Percentiles rank a stretch among this genome's conserved stretches.
These are phyloP conservation scores for Xanthorhoe designata DNA, from an alignment of 2,888 invertebrate species.

Conservation along the genomic window DNA sequence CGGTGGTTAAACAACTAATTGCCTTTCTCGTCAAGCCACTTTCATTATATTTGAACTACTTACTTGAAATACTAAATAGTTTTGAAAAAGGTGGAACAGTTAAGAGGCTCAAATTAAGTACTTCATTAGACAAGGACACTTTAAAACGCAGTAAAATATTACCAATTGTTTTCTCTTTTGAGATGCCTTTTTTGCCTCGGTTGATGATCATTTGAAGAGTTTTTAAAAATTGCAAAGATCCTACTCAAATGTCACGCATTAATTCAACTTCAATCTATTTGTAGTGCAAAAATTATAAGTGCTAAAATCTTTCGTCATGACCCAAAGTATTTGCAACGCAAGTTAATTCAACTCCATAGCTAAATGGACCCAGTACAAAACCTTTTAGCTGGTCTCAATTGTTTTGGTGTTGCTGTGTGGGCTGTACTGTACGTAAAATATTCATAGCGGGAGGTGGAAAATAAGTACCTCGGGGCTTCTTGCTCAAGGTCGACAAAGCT, in stretches of 20 bases:
- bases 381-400: constrained; percentile 37
- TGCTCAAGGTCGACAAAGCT: constrained; percentile 14
- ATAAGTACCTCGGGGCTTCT: constrained; percentile 19
- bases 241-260: not conserved
- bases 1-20: constrained; percentile 33
- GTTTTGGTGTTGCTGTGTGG: constrained; percentile 36
- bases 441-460: constrained; percentile 36
- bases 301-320: not conserved
- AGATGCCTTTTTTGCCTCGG: too few species aligned
- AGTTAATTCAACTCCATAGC: constrained; percentile 8
- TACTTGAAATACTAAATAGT: constrained; percentile 15
- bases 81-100: constrained; percentile 10
- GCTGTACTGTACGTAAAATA: constrained; percentile 38
- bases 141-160: too few species aligned
- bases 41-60: constrained; percentile 17
- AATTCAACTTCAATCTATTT: not conserved
- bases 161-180: too few species aligned
- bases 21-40: constrained; percentile 26
- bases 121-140: not conserved
- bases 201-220: too few species aligned
- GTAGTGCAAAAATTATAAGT: not conserved
- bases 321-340: not conserved
- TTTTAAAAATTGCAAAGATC: too few species aligned
- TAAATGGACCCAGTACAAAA: constrained; percentile 20
- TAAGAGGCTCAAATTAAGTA: not conserved